Percentiles rank a stretch among this genome's conserved stretches.
Evolutionary conservation across 2,888 invertebrate species (phyloP).

Genomic region (Sipunculus nudus): DNA sequence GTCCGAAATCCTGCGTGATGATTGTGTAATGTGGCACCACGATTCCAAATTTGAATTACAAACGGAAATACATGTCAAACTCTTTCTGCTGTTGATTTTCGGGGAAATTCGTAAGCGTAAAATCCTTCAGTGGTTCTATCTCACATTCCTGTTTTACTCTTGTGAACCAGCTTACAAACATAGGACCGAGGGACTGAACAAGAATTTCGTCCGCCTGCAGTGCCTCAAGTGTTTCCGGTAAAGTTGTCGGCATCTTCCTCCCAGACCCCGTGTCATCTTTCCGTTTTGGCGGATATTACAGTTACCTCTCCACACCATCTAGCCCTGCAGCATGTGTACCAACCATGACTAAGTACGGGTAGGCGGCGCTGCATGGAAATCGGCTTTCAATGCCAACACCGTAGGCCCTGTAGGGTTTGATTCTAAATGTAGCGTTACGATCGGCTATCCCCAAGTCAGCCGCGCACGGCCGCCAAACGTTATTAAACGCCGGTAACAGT

Average conservation of each 20-base stretch:
- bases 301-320: slow-evolving; percentile 29
- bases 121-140: slow-evolving; percentile 11
- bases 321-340: slow-evolving; percentile 27
- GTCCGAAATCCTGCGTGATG: no score
- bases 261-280: background rate
- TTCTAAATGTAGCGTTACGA: slow-evolving; percentile 12
- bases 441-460: slow-evolving; percentile 20
- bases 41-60: no score
- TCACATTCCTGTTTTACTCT: slow-evolving; percentile 20
- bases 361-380: slow-evolving; percentile 17
- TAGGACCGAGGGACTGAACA: slow-evolving; percentile 18
- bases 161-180: slow-evolving; percentile 26
- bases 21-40: no score
- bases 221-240: slow-evolving; percentile 19
- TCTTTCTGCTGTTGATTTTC: no score
- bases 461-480: slow-evolving; percentile 1
- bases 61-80: no score
- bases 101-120: no score
- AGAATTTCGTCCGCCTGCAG: slow-evolving; percentile 19
- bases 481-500: slow-evolving; percentile 27
- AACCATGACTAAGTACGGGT: slow-evolving; percentile 27
- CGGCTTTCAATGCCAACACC: slow-evolving; percentile 23
- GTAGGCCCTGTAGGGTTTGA: slow-evolving; percentile 3
- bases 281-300: slow-evolving; percentile 11
- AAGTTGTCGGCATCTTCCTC: slow-evolving; percentile 14